Conservation (phyloP, 2,888 invertebrate species). For the Megamerina dolium region DNA sequence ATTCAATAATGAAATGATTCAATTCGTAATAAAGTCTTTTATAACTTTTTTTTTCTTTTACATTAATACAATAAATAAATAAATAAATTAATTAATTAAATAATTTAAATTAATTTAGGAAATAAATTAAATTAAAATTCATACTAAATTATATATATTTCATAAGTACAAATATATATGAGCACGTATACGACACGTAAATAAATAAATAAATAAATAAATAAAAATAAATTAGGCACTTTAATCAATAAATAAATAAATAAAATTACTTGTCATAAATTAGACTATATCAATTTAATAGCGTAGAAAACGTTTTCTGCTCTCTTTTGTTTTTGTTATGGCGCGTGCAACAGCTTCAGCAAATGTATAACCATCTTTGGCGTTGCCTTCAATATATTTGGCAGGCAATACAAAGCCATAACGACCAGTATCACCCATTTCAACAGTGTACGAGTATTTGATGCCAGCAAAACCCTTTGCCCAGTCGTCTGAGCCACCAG, state of each 20-base stretch:
- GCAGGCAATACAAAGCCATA: constrained; percentile 85
- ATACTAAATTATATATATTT: constrained; percentile 16
- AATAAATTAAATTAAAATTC: background rate
- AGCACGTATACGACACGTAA: no score
- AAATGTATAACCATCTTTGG: constrained; percentile 68
- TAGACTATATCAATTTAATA: constrained; percentile 19
- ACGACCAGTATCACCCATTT: constrained; percentile 77
- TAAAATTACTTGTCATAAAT: constrained; percentile 17
- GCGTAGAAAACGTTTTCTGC: constrained; percentile 23
- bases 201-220: constrained; percentile 22
- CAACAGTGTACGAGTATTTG: constrained; percentile 85
- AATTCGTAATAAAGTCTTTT: no score
- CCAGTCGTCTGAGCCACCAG: constrained; percentile 87
- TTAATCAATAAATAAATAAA: constrained; percentile 20
- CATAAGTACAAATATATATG: constrained; percentile 14
- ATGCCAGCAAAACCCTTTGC: constrained; percentile 76
- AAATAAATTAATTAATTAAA: background rate
- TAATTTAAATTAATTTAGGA: background rate
- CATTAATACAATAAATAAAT: constrained; percentile 1
- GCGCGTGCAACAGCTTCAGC: constrained; percentile 59
- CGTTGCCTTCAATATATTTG: constrained; percentile 66
- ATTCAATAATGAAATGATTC: no score
- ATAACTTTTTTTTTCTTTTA: no score
- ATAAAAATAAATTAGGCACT: constrained; percentile 7
- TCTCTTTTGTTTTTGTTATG: constrained; percentile 38